Percentiles rank a stretch among this genome's conserved stretches.
These are phyloP conservation scores for Laticauda colubrina DNA, from an alignment of 2,113 vertebrate genomes.

Conservation along the genomic window DNA sequence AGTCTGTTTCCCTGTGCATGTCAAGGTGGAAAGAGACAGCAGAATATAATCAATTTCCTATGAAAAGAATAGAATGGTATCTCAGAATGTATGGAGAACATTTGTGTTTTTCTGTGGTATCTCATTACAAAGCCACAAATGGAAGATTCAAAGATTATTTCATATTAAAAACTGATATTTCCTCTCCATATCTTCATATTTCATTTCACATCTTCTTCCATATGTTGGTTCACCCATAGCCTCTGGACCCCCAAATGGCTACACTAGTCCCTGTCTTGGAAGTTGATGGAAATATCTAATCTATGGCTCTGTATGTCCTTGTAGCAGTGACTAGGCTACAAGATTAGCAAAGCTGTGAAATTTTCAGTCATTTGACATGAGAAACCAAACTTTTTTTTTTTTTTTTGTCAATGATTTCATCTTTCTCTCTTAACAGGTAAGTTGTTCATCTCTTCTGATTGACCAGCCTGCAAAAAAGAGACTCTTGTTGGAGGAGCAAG, in stretches of 20 bases:
- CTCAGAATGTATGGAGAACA: neutral
- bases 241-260: neutral
- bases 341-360: neutral
- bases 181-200: neutral
- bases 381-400: neutral
- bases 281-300: conserved; percentile 20
- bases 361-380: neutral
- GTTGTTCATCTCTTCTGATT: conserved; percentile 77
- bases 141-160: neutral
- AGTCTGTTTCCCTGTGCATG: neutral
- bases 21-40: neutral
- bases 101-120: neutral
- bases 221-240: neutral
- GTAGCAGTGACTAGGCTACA: neutral
- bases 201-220: conserved; percentile 25
- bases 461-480: conserved; percentile 82
- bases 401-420: conserved; percentile 25
- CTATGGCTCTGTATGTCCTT: neutral
- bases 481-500: conserved; percentile 77
- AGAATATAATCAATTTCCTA: neutral
- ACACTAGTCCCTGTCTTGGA: neutral
- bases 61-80: neutral
- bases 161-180: neutral
- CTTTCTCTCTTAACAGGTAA: conserved; percentile 72
- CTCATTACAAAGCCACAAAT: neutral